Evolutionary conservation across 2,113 vertebrate genomes (phyloP), one percentile per base, ranked within the genome.

Genomic region (Furnarius figulus): DNA sequence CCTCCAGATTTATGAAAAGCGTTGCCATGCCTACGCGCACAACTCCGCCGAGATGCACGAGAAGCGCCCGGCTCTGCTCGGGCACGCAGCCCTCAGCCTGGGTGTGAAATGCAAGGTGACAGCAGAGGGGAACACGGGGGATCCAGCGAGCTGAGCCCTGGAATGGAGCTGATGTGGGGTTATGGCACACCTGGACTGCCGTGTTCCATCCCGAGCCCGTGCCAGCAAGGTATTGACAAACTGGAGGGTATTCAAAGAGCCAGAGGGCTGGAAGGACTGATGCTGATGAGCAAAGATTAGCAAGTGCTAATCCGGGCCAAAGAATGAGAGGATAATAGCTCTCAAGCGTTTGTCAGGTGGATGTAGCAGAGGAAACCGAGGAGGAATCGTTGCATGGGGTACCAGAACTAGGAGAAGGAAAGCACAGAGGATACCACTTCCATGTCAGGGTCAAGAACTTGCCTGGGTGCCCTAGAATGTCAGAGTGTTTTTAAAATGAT

Each of bases 261-360:
- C 66, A 84, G 68, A 88, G 86, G 90, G 90, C 56, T 97, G 86
- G 70, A 92, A 82, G 94, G 77, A 70, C 53, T 83, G 78, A 72
- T 85, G 78, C 22, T 85, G 87, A 59, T 73, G 77, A 61, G 42
- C 81, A 73, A 17, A 87, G 91, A 77, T 87, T 50, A 68, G 67
- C 37, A 23, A 37, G 40, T 35, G 20, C 53, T 90, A 18, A 87
- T 47, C 46, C 2, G 2, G 78, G 42, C 71, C 75, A 70, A 80
- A 15, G 33, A 73, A 18, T 23, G 47, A 24, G 31, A 79, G 37
- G 77, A 22, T 76, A 58, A 77, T 19, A 50, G 78, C 66, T 87
- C 58, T 40, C 20, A 70, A 50, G 17, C 1, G 0, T 85, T 76
- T 76, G 40, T 95, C 81, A 73, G 70, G 52, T 85, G 70, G 53